phyloP scores from a whole-genome alignment of 2,797 vertebrate genomes.

The Emydoidea blandingii region DNA sequence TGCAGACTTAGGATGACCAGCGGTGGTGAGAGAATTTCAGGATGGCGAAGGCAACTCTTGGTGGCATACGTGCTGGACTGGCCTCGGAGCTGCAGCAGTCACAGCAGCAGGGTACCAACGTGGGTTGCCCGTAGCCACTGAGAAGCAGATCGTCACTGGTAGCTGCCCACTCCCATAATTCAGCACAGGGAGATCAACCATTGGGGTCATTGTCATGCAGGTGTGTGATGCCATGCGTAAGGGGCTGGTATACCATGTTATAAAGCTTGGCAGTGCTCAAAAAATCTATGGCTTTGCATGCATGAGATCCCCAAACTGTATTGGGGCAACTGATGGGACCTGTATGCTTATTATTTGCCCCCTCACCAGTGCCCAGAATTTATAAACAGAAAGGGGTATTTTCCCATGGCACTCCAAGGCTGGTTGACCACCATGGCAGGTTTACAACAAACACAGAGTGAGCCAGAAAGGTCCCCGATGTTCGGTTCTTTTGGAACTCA shows the following conservation, averaged over 20 bases:
- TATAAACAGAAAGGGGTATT: not conserved
- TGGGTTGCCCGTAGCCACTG: not conserved
- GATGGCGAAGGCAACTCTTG: not conserved
- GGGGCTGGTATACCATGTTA: not conserved
- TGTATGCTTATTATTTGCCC: not conserved
- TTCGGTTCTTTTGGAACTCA: not conserved
- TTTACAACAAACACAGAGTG: not conserved
- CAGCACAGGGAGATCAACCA: not conserved
- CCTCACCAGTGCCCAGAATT: not conserved
- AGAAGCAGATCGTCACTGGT: not conserved
- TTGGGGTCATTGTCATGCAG: not conserved
- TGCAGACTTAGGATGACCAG: not conserved
- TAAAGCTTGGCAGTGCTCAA: not conserved
- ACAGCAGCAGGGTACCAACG: no score
- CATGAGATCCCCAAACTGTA: not conserved
- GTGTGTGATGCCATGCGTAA: not conserved
- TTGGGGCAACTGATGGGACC: not conserved
- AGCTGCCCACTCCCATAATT: not conserved
- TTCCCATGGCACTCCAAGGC: not conserved
- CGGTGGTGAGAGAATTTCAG: not conserved
- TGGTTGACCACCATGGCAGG: not conserved
- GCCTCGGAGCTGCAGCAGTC: not conserved
- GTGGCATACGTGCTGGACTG: not conserved
- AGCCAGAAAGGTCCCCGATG: not conserved
- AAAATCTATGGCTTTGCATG: not conserved